These are phyloP conservation scores for Charina bottae DNA, from an alignment of 2,113 vertebrate genomes.

Conservation along the genomic window DNA sequence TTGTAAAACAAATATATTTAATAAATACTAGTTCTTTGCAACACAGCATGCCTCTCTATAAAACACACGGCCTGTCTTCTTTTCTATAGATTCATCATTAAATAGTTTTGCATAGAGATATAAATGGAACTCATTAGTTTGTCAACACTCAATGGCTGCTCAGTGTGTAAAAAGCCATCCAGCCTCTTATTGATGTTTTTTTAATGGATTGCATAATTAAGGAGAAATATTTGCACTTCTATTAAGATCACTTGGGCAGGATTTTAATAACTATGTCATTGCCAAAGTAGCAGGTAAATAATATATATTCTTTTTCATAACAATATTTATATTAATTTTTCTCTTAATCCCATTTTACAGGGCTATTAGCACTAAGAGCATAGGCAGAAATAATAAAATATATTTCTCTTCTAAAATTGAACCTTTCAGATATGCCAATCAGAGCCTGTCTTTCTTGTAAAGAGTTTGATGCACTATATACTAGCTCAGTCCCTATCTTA, in stretches of 20 bases:
- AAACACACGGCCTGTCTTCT: conserved; percentile 47
- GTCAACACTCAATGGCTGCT: conserved; percentile 56
- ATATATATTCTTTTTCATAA: conserved; percentile 24
- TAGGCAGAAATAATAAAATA: conserved; percentile 5
- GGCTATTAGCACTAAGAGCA: conserved; percentile 4
- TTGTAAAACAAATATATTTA: conserved; percentile 48
- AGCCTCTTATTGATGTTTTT: conserved; percentile 62
- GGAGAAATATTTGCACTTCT: conserved; percentile 57
- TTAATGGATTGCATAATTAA: conserved; percentile 58
- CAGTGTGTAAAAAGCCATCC: conserved; percentile 44
- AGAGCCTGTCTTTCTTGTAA: neutral
- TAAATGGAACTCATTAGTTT: conserved; percentile 66
- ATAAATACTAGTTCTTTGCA: conserved; percentile 61
- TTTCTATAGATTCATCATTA: conserved; percentile 57
- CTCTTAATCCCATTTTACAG: conserved; percentile 10
- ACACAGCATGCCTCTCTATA: conserved; percentile 53
- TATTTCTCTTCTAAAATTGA: conserved; percentile 18
- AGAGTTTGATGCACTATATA: neutral
- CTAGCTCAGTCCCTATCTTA: neutral
- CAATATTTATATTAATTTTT: conserved; percentile 14
- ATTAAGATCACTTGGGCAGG: conserved; percentile 61
- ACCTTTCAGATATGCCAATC: neutral
- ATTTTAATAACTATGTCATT: conserved; percentile 50
- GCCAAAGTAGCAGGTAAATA: conserved; percentile 22
- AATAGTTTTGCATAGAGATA: conserved; percentile 58